Base-by-base conservation (phyloP, 2,797 vertebrate species). In the Acanthis flammea region DNA sequence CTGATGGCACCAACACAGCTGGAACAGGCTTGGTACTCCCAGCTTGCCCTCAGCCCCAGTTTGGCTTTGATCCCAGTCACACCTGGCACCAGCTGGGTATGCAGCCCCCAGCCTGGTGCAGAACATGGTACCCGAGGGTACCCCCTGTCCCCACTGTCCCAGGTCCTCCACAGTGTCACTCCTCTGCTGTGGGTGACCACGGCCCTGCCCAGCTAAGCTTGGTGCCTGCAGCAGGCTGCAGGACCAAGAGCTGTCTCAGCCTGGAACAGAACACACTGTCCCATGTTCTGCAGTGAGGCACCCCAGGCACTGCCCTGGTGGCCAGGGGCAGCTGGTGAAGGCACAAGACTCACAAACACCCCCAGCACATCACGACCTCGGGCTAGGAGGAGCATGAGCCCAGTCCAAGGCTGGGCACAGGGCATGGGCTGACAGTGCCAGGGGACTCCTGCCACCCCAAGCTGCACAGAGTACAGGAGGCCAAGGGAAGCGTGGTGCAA, bases 81-180 rank as follows among this genome's bases (percentile, higher is more conserved):
- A 65, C 19, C 51, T 27, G 41, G 68, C 6, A 30, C 22, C 47
- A 45, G 35, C 25, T 6, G 30, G 37, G 25, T 6, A 5, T 2
- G 7, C 41, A 25, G 19, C 15, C 18, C 6, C 17, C 14, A 18
- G 48, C 9, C 37, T 0, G 0, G 0, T 8, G 19, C 66, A 80
- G 47, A 47, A 4, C 25, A 23, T 8, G 2, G 55, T 14, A 12
- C 27, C 33, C 0, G 0, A 10, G 50, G 6, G 37, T 17, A 10
- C 12, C n/a, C 45, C 42, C 30, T 14, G 28, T 7, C 42, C 25
- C 35, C n/a, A 4, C 1, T 8, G 13, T 10, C 23, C 62, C 66
- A 35, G 28, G 9, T 8, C 24, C 45, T 33, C 4, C 27, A 10
- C 0, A 0, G 41, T 4, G 39, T 16, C 39, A 41, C 39, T 41